phyloP scores from a whole-genome alignment of 2,888 invertebrate species.

The Polyommatus icarus region DNA sequence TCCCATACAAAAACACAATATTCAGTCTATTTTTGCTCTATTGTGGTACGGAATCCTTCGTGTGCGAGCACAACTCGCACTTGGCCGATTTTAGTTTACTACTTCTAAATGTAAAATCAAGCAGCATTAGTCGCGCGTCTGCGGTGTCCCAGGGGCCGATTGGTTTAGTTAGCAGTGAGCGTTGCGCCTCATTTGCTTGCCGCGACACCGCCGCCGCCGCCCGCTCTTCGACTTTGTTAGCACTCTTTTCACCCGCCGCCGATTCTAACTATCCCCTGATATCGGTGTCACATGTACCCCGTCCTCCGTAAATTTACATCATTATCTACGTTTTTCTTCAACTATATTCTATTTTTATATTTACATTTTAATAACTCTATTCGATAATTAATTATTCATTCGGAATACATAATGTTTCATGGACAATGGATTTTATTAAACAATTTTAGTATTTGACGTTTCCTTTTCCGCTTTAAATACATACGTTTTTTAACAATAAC shows the following conservation, averaged over 20 bases:
- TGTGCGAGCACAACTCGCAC: too few relatives aligned
- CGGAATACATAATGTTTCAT: slow-evolving; percentile 19
- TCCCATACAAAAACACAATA: too few relatives aligned
- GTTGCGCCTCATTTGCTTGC: slow-evolving; percentile 79
- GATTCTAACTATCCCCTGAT: slow-evolving; percentile 69
- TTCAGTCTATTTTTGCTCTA: too few relatives aligned
- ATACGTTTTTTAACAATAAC: neutral
- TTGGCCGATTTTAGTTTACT: too few relatives aligned
- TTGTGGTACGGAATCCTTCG: too few relatives aligned
- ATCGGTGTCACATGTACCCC: slow-evolving; percentile 58
- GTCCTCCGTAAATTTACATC: neutral
- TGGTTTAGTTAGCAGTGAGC: slow-evolving; percentile 80
- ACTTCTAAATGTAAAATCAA: too few relatives aligned
- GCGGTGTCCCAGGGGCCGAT: slow-evolving; percentile 58
- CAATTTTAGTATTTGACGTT: slow-evolving; percentile 11
- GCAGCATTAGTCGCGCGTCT: slow-evolving; percentile 52
- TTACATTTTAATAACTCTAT: slow-evolving; percentile 35
- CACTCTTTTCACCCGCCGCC: slow-evolving; percentile 71
- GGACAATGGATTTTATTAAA: slow-evolving; percentile 20
- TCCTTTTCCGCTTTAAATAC: slow-evolving; percentile 23
- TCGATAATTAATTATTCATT: slow-evolving; percentile 11
- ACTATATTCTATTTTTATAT: neutral
- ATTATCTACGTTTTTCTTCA: neutral
- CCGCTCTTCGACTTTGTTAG: slow-evolving; percentile 62
- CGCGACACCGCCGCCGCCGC: slow-evolving; percentile 48